phyloP scores from a whole-genome alignment of 2,797 vertebrate species.

The Threskiornis aethiopicus region DNA sequence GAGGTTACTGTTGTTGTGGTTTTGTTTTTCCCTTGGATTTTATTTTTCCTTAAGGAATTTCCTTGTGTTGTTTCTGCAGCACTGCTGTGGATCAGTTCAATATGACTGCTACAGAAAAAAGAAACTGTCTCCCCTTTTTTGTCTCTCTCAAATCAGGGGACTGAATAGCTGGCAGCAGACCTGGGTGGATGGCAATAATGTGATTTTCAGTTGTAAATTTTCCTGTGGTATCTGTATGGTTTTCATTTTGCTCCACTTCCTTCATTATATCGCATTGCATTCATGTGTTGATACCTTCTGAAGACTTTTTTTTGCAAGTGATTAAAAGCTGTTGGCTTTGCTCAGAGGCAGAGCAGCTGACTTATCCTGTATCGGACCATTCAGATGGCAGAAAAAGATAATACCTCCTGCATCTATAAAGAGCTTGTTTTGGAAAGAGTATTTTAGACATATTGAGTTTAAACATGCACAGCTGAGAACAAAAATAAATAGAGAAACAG shows the following conservation, averaged over 20 bases:
- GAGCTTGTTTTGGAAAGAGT: neutral
- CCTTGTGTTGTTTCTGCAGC: neutral
- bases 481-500: neutral
- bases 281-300: neutral
- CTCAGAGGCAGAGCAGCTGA: neutral
- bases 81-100: neutral
- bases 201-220: neutral
- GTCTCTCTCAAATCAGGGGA: neutral
- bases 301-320: neutral
- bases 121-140: neutral
- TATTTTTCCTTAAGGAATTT: neutral
- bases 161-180: neutral
- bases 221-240: neutral
- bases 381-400: neutral
- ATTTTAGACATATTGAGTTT: neutral
- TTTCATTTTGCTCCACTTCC: neutral
- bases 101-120: neutral
- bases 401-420: neutral
- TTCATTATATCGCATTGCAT: neutral
- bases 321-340: neutral
- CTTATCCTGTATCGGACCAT: neutral
- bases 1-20: fast-evolving
- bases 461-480: neutral
- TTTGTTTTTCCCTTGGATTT: neutral
- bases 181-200: fast-evolving